Conservation (phyloP, 2,888 invertebrate genomes). For the Drosophila putrida region DNA sequence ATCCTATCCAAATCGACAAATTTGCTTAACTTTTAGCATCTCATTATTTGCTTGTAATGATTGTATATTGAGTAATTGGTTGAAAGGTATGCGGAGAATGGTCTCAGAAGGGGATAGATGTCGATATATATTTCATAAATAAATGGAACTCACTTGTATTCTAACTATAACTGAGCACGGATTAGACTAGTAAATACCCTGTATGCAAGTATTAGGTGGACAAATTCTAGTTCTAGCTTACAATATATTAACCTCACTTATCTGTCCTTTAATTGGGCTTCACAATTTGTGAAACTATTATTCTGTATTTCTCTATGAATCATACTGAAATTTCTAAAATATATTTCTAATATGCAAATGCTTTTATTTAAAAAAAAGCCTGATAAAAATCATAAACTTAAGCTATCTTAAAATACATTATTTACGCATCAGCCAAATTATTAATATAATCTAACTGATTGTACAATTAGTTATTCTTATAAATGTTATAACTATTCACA, state of each 20-base stretch:
- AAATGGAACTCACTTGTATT: background rate
- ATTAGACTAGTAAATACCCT: background rate
- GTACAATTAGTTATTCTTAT: no score
- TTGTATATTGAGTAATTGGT: constrained; percentile 2
- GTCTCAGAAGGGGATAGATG: background rate
- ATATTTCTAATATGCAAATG: no score
- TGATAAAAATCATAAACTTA: no score
- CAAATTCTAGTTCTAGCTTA: no score
- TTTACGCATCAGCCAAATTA: no score
- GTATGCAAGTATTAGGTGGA: background rate
- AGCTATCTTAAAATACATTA: no score
- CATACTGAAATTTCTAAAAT: no score
- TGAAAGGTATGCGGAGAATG: background rate
- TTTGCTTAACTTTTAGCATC: constrained; percentile 12
- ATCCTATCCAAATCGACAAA: constrained; percentile 11
- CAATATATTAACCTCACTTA: no score
- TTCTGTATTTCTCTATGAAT: background rate
- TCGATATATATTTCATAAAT: background rate
- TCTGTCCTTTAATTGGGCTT: background rate
- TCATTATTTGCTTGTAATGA: constrained; percentile 10
- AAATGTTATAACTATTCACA: background rate
- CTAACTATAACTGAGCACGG: background rate
- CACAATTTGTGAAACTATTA: background rate
- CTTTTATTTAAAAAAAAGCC: no score
- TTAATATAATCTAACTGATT: no score